phyloP scores from a whole-genome alignment of 2,797 vertebrate species.

The Distichodus sexfasciatus region DNA sequence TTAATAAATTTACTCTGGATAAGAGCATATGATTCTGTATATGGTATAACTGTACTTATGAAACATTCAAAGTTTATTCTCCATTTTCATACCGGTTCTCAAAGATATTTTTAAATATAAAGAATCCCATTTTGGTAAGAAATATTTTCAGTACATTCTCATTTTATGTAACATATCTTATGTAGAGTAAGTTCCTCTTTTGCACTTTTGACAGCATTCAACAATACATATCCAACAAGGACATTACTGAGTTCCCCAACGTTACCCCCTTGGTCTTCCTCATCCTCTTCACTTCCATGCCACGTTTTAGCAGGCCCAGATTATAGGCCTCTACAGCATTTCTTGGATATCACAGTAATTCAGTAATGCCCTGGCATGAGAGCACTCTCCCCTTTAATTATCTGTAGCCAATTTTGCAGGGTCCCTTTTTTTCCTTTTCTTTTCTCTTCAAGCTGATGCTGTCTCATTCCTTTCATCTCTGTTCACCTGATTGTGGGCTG shows the following conservation, averaged over 20 bases:
- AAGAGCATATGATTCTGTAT: too few relatives aligned
- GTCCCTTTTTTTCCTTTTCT: conserved; percentile 33
- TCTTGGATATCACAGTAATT: conserved; percentile 70
- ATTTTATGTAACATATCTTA: not conserved
- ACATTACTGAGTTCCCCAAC: not conserved
- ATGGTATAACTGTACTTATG: too few relatives aligned
- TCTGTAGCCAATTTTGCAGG: conserved; percentile 57
- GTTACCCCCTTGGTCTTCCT: not conserved
- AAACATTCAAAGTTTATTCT: too few relatives aligned
- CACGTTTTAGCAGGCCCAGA: conserved; percentile 56
- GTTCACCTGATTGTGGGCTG: conserved; percentile 48
- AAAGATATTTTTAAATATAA: not conserved
- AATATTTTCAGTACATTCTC: not conserved
- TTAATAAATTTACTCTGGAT: too few relatives aligned
- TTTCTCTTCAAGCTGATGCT: conserved; percentile 34
- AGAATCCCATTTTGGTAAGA: not conserved
- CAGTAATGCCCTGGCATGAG: conserved; percentile 68
- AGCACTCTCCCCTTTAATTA: conserved; percentile 75
- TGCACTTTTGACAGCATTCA: not conserved
- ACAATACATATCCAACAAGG: too few relatives aligned
- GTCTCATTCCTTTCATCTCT: conserved; percentile 58
- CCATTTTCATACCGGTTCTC: too few relatives aligned
- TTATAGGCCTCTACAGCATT: conserved; percentile 65
- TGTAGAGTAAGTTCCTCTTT: not conserved
- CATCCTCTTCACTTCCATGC: conserved; percentile 6